phyloP scores from a whole-genome alignment of 2,113 vertebrate species.

The Antennarius striatus region DNA sequence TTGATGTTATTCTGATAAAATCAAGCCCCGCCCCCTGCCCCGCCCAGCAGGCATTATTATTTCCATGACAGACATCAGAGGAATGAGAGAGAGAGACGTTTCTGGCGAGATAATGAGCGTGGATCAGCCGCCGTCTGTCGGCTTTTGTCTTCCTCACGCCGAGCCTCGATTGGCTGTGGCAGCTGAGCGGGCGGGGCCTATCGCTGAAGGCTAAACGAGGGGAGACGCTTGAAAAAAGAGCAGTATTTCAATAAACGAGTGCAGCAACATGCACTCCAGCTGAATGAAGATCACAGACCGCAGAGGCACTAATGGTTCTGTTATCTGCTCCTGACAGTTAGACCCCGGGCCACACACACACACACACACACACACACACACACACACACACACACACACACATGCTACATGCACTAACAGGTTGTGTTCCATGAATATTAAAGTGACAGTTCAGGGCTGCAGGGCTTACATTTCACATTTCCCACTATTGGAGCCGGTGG shows the following conservation, averaged over 20 bases:
- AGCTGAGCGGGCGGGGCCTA: constrained; percentile 14
- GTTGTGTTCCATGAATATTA: background rate
- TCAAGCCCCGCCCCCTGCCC: too few relatives aligned
- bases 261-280: constrained; percentile 23
- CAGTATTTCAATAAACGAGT: constrained; percentile 33
- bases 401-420: constrained; percentile 22
- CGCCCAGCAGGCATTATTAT: too few relatives aligned
- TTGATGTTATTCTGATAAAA: too few relatives aligned
- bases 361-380: constrained; percentile 25
- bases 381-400: constrained; percentile 3
- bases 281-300: constrained; percentile 42
- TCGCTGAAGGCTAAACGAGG: constrained; percentile 29
- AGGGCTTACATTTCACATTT: too few relatives aligned
- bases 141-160: constrained; percentile 1
- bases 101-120: constrained; percentile 23
- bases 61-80: too few relatives aligned
- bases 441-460: too few relatives aligned
- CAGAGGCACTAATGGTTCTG: constrained; percentile 34
- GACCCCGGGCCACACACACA: constrained; percentile 31
- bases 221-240: constrained; percentile 16
- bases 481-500: background rate
- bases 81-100: background rate
- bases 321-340: constrained; percentile 54
- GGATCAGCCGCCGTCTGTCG: constrained; percentile 36
- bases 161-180: constrained; percentile 40